phyloP scores from a whole-genome alignment of 2,113 vertebrate species.

The Hippocampus mohnikei region DNA sequence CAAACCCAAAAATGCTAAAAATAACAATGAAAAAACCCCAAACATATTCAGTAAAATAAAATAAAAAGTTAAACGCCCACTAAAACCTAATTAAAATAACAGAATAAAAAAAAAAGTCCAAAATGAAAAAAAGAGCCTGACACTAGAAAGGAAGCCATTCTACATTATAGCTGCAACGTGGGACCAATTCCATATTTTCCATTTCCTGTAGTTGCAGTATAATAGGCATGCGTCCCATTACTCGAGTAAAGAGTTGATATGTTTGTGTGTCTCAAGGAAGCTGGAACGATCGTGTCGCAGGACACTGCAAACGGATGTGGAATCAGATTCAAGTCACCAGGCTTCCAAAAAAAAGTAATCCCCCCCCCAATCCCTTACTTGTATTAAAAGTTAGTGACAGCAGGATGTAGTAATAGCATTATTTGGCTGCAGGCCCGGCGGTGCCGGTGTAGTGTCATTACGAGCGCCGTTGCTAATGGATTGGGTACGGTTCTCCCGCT shows the following conservation, averaged over 20 bases:
- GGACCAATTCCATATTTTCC: background rate
- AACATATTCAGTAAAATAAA: too few species aligned
- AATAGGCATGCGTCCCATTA: background rate
- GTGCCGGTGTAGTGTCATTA: slow-evolving; percentile 75
- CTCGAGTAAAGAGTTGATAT: background rate
- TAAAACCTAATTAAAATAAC: too few species aligned
- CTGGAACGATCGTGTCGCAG: slow-evolving; percentile 47
- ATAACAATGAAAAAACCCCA: too few species aligned
- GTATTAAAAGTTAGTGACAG: slow-evolving; percentile 43
- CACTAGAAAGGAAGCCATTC: too few species aligned
- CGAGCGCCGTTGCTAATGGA: slow-evolving; percentile 77
- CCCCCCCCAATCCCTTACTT: slow-evolving; percentile 5
- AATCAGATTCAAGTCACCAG: slow-evolving; percentile 57
- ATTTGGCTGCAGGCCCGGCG: slow-evolving; percentile 65
- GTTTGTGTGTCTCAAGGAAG: slow-evolving; percentile 30
- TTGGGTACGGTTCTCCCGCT: slow-evolving; percentile 76
- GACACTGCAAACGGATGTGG: slow-evolving; percentile 50
- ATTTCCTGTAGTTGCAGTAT: background rate
- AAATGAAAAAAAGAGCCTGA: too few species aligned
- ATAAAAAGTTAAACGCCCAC: too few species aligned
- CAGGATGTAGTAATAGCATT: slow-evolving; percentile 58
- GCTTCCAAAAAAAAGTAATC: slow-evolving; percentile 21
- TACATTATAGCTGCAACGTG: background rate
- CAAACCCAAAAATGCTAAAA: too few species aligned
- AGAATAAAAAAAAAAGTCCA: too few species aligned